These are phyloP conservation scores for Tetramorium parvispinum DNA, from an alignment of 1,140 invertebrate genomes.

Conservation along the genomic window DNA sequence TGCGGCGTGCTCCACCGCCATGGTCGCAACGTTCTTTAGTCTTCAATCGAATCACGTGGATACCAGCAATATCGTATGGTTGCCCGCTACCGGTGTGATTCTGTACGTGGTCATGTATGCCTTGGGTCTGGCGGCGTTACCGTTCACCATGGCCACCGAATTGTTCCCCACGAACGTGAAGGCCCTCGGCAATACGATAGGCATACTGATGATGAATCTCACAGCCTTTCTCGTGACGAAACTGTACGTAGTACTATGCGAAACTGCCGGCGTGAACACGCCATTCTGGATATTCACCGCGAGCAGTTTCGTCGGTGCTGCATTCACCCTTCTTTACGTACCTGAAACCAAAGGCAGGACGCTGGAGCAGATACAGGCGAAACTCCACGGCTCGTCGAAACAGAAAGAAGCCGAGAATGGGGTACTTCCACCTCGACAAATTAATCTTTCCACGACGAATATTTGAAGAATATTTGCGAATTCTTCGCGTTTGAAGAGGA, in stretches of 20 bases:
- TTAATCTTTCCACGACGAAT: background rate
- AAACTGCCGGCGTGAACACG: constrained; percentile 87
- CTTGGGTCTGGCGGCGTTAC: constrained; percentile 88
- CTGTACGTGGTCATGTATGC: constrained; percentile 89
- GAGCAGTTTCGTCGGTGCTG: constrained; percentile 87
- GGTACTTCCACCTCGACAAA: too few relatives aligned
- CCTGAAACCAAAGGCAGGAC: constrained; percentile 93
- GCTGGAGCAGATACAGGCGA: constrained; percentile 87
- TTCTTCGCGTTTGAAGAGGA: background rate
- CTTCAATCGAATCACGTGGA: constrained; percentile 83
- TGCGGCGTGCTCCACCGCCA: constrained; percentile 82
- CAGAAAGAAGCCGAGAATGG: background rate
- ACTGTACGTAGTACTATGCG: constrained; percentile 88
- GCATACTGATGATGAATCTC: constrained; percentile 88
- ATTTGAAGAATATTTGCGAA: background rate
- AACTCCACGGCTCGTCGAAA: constrained; percentile 63
- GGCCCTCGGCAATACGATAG: constrained; percentile 88
- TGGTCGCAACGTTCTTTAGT: constrained; percentile 86
- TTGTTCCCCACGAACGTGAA: constrained; percentile 90
- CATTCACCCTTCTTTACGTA: constrained; percentile 88
- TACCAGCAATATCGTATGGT: constrained; percentile 84
- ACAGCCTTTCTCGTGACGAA: constrained; percentile 88
- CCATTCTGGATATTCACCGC: constrained; percentile 91
- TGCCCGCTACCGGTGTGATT: constrained; percentile 88
- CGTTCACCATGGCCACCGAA: constrained; percentile 90